phyloP scores from a whole-genome alignment of 2,797 vertebrate genomes.

The Calcarius lapponicus region DNA sequence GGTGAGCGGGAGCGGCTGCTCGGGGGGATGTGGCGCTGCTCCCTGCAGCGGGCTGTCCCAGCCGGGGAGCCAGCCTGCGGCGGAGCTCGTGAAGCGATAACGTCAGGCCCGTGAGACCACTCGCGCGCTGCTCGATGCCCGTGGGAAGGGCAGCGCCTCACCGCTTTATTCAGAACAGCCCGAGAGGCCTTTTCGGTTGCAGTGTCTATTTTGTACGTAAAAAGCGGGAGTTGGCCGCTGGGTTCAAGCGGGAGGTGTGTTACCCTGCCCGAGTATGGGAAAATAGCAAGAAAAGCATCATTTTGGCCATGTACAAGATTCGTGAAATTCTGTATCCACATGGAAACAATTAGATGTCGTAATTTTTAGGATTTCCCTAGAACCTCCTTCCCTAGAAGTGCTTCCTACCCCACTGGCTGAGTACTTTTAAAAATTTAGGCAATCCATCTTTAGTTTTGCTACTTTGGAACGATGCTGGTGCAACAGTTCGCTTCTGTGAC shows the following conservation, averaged over 20 bases:
- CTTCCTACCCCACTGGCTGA: not conserved
- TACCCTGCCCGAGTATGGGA: not conserved
- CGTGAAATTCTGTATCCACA: not conserved
- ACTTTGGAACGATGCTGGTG: not conserved
- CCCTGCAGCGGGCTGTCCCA: too few relatives aligned
- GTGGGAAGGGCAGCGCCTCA: accelerated
- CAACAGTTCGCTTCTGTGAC: not conserved
- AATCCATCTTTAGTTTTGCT: not conserved
- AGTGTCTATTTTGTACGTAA: accelerated
- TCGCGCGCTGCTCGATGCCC: too few relatives aligned
- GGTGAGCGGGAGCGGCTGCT: not conserved
- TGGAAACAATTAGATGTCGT: not conserved
- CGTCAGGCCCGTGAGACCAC: accelerated
- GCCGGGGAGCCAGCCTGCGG: not conserved
- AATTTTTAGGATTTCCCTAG: not conserved
- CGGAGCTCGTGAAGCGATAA: not conserved
- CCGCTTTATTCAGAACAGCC: accelerated
- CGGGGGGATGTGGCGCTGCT: accelerated
- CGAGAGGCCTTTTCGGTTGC: too few relatives aligned
- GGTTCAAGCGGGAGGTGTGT: too few relatives aligned
- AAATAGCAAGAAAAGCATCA: not conserved
- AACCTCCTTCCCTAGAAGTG: not conserved
- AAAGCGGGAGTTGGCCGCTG: not conserved
- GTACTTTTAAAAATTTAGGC: not conserved
- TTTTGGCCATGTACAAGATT: not conserved